Conservation (phyloP, 2,113 vertebrate species). For the Neotragus pygmaeus region DNA sequence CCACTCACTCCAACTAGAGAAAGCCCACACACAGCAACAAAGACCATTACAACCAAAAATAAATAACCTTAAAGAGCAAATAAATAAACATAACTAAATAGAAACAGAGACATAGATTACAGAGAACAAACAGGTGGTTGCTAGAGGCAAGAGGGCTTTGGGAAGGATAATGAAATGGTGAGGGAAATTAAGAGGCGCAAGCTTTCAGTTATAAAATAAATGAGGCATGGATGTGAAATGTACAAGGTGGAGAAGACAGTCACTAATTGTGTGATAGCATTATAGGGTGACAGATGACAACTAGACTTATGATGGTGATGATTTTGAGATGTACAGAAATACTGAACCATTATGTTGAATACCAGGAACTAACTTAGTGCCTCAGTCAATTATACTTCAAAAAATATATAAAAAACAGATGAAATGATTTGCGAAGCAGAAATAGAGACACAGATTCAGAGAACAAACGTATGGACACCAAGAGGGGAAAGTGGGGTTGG, state of each 20-base stretch:
- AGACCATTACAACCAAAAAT: neutral
- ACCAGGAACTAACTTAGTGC: neutral
- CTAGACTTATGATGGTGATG: neutral
- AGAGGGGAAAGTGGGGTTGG: neutral
- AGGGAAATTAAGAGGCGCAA: neutral
- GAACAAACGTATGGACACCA: neutral
- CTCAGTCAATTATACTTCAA: neutral
- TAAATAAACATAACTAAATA: neutral
- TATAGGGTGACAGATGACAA: neutral
- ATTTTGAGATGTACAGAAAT: neutral
- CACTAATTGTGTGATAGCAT: neutral
- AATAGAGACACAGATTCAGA: neutral
- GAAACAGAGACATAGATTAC: neutral
- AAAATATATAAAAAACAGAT: neutral
- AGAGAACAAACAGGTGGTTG: neutral
- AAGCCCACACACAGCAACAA: neutral
- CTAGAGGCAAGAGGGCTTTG: neutral
- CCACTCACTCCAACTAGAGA: neutral
- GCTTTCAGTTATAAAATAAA: neutral
- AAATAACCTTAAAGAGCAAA: neutral
- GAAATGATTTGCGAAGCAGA: neutral
- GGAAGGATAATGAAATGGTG: neutral
- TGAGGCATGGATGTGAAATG: neutral
- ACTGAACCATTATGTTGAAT: neutral
- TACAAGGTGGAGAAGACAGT: neutral